phyloP scores from a whole-genome alignment of 2,797 vertebrate genomes.

The Channa striata region DNA sequence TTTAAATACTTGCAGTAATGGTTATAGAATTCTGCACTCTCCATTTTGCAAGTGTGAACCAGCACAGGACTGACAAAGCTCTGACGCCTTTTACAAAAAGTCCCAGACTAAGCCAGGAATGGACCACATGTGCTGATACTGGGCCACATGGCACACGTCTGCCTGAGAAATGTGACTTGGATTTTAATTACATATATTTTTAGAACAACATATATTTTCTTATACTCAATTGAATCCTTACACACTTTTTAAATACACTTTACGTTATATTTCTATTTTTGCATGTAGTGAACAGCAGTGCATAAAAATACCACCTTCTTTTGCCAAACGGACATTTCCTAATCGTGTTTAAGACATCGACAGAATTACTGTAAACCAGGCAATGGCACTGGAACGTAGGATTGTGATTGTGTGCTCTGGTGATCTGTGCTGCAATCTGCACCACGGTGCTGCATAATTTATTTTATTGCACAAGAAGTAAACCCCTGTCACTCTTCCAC shows the following conservation, averaged over 20 bases:
- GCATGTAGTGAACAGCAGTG: constrained; percentile 26
- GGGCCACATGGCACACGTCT: no score
- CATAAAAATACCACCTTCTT: background rate
- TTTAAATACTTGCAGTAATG: no score
- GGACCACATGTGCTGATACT: no score
- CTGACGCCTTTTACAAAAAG: no score
- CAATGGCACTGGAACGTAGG: background rate
- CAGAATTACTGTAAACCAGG: constrained; percentile 3
- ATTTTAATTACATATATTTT: background rate
- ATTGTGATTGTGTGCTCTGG: constrained; percentile 36
- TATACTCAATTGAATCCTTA: background rate
- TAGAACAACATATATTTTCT: background rate
- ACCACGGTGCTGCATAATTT: constrained; percentile 75
- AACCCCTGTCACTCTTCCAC: constrained; percentile 73
- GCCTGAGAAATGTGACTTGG: no score
- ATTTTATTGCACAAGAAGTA: constrained; percentile 72
- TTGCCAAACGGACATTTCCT: constrained; percentile 3
- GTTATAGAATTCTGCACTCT: no score
- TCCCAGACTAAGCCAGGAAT: no score
- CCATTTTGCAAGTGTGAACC: no score
- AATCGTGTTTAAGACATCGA: constrained; percentile 16
- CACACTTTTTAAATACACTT: background rate
- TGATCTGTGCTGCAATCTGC: constrained; percentile 60
- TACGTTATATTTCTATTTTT: background rate
- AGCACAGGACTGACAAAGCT: no score